Evolutionary conservation across 2,113 vertebrate genomes (phyloP), one percentile per base, ranked within the genome.

Genomic region (Chaetura pelagica): DNA sequence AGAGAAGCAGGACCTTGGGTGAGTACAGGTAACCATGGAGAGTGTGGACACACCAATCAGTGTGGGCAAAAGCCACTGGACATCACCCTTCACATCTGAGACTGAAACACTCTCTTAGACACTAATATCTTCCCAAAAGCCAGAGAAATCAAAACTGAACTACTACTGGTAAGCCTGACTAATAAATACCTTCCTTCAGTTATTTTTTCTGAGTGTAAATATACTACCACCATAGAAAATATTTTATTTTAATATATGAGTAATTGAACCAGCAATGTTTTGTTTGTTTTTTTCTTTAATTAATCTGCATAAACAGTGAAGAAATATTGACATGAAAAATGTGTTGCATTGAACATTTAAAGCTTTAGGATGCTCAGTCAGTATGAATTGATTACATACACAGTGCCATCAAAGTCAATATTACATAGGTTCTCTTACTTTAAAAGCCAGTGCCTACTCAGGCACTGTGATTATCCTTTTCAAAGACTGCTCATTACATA

Each of bases 141-240:
- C 5, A 44, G 26, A 26, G 30, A 24, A 71, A 61, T 10, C 72
- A 10, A 42, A 67, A 54, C 40, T 52, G 32, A 68, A n/a, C 12
- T 54, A 18, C 7, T 16, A 4, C 24, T 32, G 11, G 15, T 59
- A 89, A 86, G 76, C 42, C 5, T 4, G 5, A 12, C 19, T 62
- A n/a, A 38, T n/a, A 72, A 67, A 58, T 62, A 40, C 3, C 4
- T 61, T 7, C 3, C 29, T 73, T 64, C 6, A 24, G 13, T 42
- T 0, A 0, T 27, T 18, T 67, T 19, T 19, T 1, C 9, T 6
- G 3, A 3, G 1, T 46, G 1, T 29, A 59, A 58, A 51, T 3
- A 7, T 42, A 66, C 44, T 79, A 24, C 2, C 21, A 21, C 22
- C 13, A 49, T 10, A 68, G 24, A 68, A 81, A 49, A 58, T 23